Evolutionary conservation across 2,888 invertebrate species (phyloP), one percentile per base, ranked within the genome.

Genomic region (Petrolisthes manimaculis): DNA sequence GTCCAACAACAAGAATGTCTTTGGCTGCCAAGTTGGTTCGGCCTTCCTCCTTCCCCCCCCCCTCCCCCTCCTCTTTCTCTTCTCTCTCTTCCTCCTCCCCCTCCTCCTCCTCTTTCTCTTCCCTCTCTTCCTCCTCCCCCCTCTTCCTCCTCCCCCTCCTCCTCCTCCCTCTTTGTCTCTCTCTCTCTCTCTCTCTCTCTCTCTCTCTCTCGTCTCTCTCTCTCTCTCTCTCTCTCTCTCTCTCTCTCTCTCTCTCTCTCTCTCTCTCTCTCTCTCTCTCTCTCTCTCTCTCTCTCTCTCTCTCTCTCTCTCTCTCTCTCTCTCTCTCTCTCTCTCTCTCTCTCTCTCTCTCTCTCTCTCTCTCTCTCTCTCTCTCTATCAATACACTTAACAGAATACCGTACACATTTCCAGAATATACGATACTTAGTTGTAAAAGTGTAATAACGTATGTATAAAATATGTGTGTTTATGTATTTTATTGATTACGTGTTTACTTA

Each of bases 321-420:
- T 56, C 81, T 53, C 55, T 61, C n/a, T 81, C 24, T 81, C 56
- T 53, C 56, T 55, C 12, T 82, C 69, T 37, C 51, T 24, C 51
- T 53, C 14, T 71, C 74, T 18, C 14, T 53, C 71, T 74, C 14
- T 74, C 75, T 83, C 6, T n/a, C 71, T 71, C 5, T 55, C 71
- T 71, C 0, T 71, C n/a, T 71, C 14, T 71, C 71, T 71, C 6
- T 71, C 71, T 71, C 6, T 71, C 71, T n/a, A 71, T 71, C 71
- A 18, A n/a, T 71, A 9, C n/a, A n/a, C n/a, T n/a, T n/a, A n/a
- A n/a, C n/a, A n/a, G n/a, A n/a, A n/a, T n/a, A n/a, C n/a, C n/a
- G n/a, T n/a, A n/a, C n/a, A n/a, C n/a, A n/a, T n/a, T n/a, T n/a
- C n/a, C n/a, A n/a, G n/a, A n/a, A n/a, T n/a, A n/a, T n/a, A n/a